These are phyloP conservation scores for Linhomoeus sp. DNA, from an alignment of 2,888 invertebrate species.

Conservation along the genomic window DNA sequence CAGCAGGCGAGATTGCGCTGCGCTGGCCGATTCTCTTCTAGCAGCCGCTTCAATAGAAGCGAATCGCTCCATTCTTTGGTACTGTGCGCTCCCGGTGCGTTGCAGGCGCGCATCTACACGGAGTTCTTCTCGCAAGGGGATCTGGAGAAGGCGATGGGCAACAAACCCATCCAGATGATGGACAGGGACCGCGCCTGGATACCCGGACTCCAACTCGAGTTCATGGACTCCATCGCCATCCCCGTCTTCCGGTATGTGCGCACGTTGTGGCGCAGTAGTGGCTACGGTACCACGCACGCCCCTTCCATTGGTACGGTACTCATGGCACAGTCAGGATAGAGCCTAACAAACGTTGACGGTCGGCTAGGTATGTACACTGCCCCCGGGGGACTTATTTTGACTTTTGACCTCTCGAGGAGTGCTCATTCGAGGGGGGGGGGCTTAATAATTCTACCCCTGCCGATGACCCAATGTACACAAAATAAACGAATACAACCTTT, in stretches of 20 bases:
- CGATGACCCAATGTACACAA: no score
- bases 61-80: neutral
- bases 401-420: no score
- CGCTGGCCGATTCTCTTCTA: neutral
- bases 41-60: neutral
- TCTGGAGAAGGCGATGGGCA: slow-evolving; percentile 55
- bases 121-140: slow-evolving; percentile 76
- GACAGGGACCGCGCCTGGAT: slow-evolving; percentile 59
- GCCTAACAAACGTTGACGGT: no score
- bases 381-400: no score
- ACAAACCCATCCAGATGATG: slow-evolving; percentile 52
- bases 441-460: no score
- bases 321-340: no score
- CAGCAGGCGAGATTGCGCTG: slow-evolving; percentile 5
- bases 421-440: no score
- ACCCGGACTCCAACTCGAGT: slow-evolving; percentile 58
- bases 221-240: slow-evolving; percentile 39
- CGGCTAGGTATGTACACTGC: no score
- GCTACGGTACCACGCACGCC: no score
- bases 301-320: no score
- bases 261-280: no score
- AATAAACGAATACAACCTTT: no score
- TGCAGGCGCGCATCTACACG: slow-evolving; percentile 46
- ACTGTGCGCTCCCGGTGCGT: neutral
- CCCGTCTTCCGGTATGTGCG: slow-evolving; percentile 40